These are phyloP conservation scores for Forbesichthys papilliferus DNA, from an alignment of 2,113 vertebrate genomes.

Conservation along the genomic window DNA sequence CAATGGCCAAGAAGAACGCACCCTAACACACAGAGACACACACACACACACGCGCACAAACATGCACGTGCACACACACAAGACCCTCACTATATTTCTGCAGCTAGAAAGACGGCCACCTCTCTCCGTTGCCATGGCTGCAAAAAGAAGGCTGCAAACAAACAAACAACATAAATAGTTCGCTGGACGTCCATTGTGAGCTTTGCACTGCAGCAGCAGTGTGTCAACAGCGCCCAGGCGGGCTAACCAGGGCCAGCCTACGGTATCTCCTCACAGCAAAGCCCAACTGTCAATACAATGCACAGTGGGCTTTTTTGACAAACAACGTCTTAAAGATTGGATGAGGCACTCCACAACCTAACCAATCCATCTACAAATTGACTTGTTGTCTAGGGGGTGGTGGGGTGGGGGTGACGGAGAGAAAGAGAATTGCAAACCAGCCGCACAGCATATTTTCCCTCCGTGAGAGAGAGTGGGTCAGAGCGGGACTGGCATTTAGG, in stretches of 20 bases:
- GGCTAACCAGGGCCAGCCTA: not conserved
- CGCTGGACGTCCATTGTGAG: slow-evolving; percentile 19
- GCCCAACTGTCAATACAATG: not conserved
- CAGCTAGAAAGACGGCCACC: slow-evolving; percentile 1
- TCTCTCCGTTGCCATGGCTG: slow-evolving; percentile 28
- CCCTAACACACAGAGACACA: not conserved
- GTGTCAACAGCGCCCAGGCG: slow-evolving; percentile 5
- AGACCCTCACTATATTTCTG: not conserved
- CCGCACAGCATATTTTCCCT: slow-evolving; percentile 61
- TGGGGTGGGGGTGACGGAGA: not conserved
- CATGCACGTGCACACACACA: not conserved
- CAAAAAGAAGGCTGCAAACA: slow-evolving; percentile 32
- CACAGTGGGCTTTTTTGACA: not conserved
- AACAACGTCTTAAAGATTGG: not conserved
- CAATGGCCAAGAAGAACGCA: slow-evolving; percentile 41
- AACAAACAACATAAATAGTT: slow-evolving; percentile 32
- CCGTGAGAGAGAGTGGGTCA: slow-evolving; percentile 31
- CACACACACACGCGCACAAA: not conserved
- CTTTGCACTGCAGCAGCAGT: slow-evolving; percentile 2
- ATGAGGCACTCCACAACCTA: not conserved
- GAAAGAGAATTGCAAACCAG: slow-evolving; percentile 25
- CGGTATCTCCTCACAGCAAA: not conserved
- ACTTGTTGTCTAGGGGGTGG: too few species aligned
- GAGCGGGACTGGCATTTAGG: slow-evolving; percentile 50
- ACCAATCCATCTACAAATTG: not conserved